These are phyloP conservation scores for Halichoerus grypus DNA, from an alignment of 2,113 vertebrate species.

Conservation along the genomic window DNA sequence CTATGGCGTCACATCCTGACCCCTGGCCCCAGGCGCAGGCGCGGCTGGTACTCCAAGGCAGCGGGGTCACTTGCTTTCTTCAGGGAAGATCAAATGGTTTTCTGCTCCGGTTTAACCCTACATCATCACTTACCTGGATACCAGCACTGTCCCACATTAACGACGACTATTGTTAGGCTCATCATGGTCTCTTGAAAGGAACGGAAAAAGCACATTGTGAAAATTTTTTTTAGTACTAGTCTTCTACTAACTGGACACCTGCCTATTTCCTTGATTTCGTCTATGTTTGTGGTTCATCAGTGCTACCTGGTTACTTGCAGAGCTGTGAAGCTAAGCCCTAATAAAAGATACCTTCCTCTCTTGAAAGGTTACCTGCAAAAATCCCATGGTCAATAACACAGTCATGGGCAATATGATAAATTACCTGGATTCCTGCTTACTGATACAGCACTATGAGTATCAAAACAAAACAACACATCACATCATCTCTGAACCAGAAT, in stretches of 20 bases:
- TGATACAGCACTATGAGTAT: neutral
- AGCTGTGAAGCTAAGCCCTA: neutral
- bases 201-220: neutral
- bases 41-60: conserved; percentile 88
- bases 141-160: neutral
- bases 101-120: neutral
- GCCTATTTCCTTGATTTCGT: neutral
- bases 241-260: neutral
- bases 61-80: conserved; percentile 81
- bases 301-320: neutral
- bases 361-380: neutral
- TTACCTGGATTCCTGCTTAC: neutral
- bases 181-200: neutral
- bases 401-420: neutral
- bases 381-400: neutral
- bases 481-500: neutral
- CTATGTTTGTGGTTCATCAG: neutral
- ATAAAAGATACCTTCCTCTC: neutral
- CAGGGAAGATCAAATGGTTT: neutral
- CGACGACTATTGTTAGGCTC: neutral
- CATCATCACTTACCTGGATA: neutral
- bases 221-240: neutral
- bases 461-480: neutral
- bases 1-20: conserved; percentile 92
- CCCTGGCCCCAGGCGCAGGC: conserved; percentile 84